Evolutionary conservation across 2,888 invertebrate genomes (phyloP).

Genomic region (Leptopilina syphax): DNA sequence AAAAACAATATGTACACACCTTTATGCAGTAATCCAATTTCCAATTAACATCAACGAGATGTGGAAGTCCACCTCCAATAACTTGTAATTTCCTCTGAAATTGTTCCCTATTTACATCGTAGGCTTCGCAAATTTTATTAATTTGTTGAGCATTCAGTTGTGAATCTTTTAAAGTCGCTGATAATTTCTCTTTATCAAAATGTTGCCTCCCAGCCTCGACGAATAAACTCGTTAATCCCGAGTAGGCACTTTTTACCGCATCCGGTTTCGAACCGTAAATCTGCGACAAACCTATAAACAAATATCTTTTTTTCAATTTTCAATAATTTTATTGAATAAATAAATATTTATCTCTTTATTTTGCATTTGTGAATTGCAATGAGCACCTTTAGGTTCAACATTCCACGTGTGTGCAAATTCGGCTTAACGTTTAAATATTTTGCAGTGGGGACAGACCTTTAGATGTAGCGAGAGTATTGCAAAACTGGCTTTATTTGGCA

Average conservation of each 20-base stretch:
- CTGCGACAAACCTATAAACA: constrained; percentile 61
- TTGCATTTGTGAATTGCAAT: no score
- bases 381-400: no score
- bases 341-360: no score
- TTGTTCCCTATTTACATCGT: constrained; percentile 61
- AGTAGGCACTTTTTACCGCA: constrained; percentile 65
- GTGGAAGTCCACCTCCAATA: constrained; percentile 69
- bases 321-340: no score
- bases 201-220: constrained; percentile 69
- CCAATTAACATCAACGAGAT: constrained; percentile 74
- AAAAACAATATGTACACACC: constrained; percentile 59
- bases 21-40: constrained; percentile 73
- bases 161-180: constrained; percentile 58
- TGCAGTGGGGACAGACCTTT: no score
- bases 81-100: constrained; percentile 66
- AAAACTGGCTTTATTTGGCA: no score
- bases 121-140: constrained; percentile 66
- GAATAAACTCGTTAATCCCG: constrained; percentile 66
- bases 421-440: no score
- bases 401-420: no score
- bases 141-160: constrained; percentile 61
- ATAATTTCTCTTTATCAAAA: constrained; percentile 64
- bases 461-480: no score
- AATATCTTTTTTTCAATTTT: no score
- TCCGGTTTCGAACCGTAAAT: constrained; percentile 65